phyloP scores from a whole-genome alignment of 2,888 invertebrate species.

The Terebella lapidaria region DNA sequence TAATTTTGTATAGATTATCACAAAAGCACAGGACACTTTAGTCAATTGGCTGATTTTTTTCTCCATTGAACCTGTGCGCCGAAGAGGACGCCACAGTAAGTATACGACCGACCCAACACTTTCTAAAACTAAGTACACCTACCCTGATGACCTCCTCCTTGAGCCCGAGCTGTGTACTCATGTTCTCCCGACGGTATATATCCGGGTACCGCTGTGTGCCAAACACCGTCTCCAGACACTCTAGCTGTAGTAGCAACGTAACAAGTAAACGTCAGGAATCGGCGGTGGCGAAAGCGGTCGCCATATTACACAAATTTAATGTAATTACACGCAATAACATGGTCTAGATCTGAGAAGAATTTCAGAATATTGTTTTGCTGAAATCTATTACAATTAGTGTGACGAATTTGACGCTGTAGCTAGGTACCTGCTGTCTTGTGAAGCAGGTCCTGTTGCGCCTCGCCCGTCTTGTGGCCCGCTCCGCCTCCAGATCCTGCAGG shows the following conservation, averaged over 20 bases:
- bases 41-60: neutral
- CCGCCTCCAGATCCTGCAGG: conserved; percentile 20
- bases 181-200: conserved; percentile 20
- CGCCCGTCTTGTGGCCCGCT: conserved; percentile 15
- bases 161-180: conserved; percentile 16
- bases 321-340: no score
- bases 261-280: neutral
- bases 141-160: conserved; percentile 23
- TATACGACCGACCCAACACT: no score
- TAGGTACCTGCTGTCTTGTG: conserved; percentile 15
- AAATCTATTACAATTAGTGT: no score
- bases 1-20: neutral
- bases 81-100: neutral
- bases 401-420: no score
- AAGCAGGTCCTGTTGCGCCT: conserved; percentile 20
- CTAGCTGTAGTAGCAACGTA: conserved; percentile 13
- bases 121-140: neutral
- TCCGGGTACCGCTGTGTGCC: conserved; percentile 20
- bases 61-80: neutral
- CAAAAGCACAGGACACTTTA: neutral
- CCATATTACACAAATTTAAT: no score
- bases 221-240: conserved; percentile 18
- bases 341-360: no score
- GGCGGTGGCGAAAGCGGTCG: no score
- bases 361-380: no score